Percentiles rank a stretch among this genome's conserved stretches.
phyloP scores from a whole-genome alignment of 2,888 invertebrate species.

The Ochropacha duplaris region DNA sequence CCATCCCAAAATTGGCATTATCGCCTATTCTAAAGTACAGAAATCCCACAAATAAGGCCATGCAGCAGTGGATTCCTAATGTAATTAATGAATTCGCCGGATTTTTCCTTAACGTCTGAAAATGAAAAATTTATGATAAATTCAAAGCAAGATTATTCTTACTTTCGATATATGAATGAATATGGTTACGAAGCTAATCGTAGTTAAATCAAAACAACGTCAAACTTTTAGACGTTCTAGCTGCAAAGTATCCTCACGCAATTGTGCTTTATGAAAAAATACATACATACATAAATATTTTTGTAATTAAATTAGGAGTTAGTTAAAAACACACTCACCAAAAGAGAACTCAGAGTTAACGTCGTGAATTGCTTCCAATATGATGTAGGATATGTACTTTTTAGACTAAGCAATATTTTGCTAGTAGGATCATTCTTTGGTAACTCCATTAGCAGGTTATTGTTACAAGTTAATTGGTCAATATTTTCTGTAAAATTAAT shows the following conservation, averaged over 20 bases:
- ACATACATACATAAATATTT: too few species aligned
- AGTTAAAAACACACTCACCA: constrained; percentile 47
- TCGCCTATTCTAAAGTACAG: constrained; percentile 94
- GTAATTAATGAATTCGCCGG: constrained; percentile 89
- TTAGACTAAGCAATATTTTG: constrained; percentile 67
- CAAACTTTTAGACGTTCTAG: too few species aligned
- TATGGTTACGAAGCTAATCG: too few species aligned
- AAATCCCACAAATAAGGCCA: constrained; percentile 91
- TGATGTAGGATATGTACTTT: constrained; percentile 71
- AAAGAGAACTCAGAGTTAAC: constrained; percentile 63
- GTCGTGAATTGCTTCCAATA: constrained; percentile 70
- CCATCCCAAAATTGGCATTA: constrained; percentile 90
- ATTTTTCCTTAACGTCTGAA: constrained; percentile 85
- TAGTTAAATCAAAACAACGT: too few species aligned
- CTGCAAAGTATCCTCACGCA: too few species aligned
- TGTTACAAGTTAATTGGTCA: not conserved
- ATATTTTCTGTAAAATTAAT: not conserved
- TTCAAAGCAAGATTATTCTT: too few species aligned
- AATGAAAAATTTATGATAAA: constrained; percentile 11
- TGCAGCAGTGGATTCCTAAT: constrained; percentile 89
- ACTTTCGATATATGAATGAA: too few species aligned
- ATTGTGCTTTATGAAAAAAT: too few species aligned
- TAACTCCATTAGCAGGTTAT: not conserved
- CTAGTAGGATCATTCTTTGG: constrained; percentile 63
- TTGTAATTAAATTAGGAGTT: too few species aligned